Percentiles rank a stretch among this genome's conserved stretches.
Conservation (phyloP, 2,888 invertebrate genomes). For the Drosophila paramelanica region DNA sequence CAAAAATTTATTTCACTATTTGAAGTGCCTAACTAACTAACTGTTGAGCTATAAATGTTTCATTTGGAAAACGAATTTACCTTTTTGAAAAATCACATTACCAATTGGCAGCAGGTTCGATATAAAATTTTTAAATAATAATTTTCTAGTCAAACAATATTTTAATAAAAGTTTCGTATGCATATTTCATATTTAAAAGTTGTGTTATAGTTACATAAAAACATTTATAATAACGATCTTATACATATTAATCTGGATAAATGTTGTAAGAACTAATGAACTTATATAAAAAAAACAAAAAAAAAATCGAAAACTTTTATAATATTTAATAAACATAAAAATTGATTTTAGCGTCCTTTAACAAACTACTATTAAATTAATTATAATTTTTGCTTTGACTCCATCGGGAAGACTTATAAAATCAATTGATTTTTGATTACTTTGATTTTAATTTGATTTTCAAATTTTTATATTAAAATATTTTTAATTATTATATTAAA, state of each 20-base stretch:
- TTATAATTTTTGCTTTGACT: too few relatives aligned
- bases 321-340: neutral
- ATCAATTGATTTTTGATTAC: too few relatives aligned
- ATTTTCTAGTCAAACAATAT: slow-evolving; percentile 13
- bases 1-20: slow-evolving; percentile 38
- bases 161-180: slow-evolving; percentile 11
- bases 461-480: neutral
- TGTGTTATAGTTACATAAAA: slow-evolving; percentile 10
- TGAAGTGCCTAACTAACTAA: slow-evolving; percentile 54
- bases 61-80: slow-evolving; percentile 53
- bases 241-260: slow-evolving; percentile 19
- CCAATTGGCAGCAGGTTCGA: slow-evolving; percentile 30
- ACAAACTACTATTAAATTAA: too few relatives aligned
- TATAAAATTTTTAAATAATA: slow-evolving; percentile 2
- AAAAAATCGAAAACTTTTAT: neutral
- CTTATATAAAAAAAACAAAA: neutral
- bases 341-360: neutral
- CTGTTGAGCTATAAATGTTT: slow-evolving; percentile 50
- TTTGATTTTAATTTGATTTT: neutral
- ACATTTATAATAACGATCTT: slow-evolving; percentile 14
- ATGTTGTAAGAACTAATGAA: slow-evolving; percentile 11
- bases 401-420: too few relatives aligned
- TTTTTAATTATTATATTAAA: neutral
- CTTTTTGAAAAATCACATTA: slow-evolving; percentile 12
- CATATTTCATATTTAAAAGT: slow-evolving; percentile 6